Percentiles rank a stretch among this genome's conserved stretches.
Evolutionary conservation across 1,140 invertebrate genomes (phyloP).

Genomic region (Drosophila bipectinata): DNA sequence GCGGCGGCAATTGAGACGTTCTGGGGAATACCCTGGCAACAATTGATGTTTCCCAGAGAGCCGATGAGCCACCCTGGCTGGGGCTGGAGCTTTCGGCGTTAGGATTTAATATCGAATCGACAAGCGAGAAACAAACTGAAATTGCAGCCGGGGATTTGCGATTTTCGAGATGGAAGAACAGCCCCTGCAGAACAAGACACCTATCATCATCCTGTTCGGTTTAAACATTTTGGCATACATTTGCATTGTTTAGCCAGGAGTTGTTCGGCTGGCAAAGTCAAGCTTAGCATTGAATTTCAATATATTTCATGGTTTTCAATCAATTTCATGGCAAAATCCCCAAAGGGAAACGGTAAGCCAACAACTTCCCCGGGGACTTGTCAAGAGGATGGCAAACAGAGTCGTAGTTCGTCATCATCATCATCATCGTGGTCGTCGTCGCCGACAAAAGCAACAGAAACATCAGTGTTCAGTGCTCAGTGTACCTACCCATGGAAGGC

Average conservation of each 20-base stretch:
- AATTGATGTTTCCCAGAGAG: slow-evolving; percentile 15
- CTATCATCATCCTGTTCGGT: slow-evolving; percentile 25
- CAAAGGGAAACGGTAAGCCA: slow-evolving; percentile 32
- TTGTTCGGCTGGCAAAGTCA: slow-evolving; percentile 1
- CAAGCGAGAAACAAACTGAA: slow-evolving; percentile 28
- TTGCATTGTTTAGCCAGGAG: slow-evolving; percentile 40
- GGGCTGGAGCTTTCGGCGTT: slow-evolving; percentile 25
- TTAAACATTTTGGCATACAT: slow-evolving; percentile 53
- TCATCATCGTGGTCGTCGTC: slow-evolving; percentile 7
- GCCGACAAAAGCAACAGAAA: background rate
- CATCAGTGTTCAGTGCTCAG: slow-evolving; percentile 3
- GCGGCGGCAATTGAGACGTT: slow-evolving; percentile 71
- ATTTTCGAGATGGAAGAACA: slow-evolving; percentile 1
- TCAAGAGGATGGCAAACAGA: slow-evolving; percentile 70
- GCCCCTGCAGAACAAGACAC: slow-evolving; percentile 7
- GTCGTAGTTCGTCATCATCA: slow-evolving; percentile 48
- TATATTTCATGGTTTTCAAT: slow-evolving; percentile 80
- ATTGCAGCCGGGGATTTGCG: slow-evolving; percentile 8
- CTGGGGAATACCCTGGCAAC: slow-evolving; percentile 73
- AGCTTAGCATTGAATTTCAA: slow-evolving; percentile 74
- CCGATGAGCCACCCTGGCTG: background rate
- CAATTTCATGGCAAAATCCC: slow-evolving; percentile 69
- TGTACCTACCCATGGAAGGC: background rate
- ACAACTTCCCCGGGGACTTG: slow-evolving; percentile 61
- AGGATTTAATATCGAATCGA: slow-evolving; percentile 42